Percentiles rank a stretch among this genome's conserved stretches.
Evolutionary conservation across 2,113 vertebrate species (phyloP).

Genomic region (Ascaphus truei): DNA sequence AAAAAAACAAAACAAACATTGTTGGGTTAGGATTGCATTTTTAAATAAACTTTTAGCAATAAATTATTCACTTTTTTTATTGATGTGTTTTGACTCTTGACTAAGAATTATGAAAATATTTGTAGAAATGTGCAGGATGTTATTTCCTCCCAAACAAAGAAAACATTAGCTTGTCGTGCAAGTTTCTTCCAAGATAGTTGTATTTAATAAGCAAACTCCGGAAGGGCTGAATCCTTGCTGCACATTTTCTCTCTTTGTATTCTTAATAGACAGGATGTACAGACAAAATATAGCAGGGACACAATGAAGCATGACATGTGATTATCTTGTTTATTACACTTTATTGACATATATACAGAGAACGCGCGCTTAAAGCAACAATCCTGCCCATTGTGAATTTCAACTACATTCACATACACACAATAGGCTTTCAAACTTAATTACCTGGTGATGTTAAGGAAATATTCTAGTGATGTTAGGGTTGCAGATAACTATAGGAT

Average conservation of each 20-base stretch:
- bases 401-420: too few species aligned
- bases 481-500: too few species aligned
- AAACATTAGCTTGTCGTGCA: neutral
- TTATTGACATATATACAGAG: neutral
- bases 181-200: constrained; percentile 12
- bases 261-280: neutral
- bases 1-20: too few species aligned
- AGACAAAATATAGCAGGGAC: neutral
- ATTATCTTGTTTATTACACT: neutral
- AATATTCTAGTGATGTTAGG: too few species aligned
- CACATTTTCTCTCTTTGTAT: neutral
- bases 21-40: too few species aligned
- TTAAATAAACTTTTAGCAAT: too few species aligned
- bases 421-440: too few species aligned
- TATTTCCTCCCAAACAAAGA: constrained; percentile 20
- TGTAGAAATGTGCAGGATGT: neutral
- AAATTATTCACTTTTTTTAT: neutral
- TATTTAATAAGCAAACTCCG: neutral
- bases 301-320: neutral
- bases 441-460: too few species aligned
- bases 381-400: neutral
- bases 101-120: constrained; percentile 1
- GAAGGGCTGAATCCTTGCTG: constrained; percentile 22
- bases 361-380: neutral
- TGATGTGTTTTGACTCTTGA: neutral